Evolutionary conservation across 2,888 invertebrate genomes (phyloP), one percentile per base, ranked within the genome.

Genomic region (Bimastos eiseni): DNA sequence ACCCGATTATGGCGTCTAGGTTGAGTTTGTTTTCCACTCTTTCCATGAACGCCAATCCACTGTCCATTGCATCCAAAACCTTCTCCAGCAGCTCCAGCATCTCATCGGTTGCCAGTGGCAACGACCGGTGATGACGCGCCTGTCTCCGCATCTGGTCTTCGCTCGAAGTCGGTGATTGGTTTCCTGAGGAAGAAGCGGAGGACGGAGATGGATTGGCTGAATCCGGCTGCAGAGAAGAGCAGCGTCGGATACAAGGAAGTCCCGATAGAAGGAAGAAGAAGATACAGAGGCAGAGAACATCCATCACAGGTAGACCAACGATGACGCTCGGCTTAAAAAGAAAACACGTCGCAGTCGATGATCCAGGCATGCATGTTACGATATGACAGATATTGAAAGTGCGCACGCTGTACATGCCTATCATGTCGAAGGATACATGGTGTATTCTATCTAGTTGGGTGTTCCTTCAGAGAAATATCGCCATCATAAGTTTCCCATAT

Each of bases 1-100:
- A 94, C 30, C 94, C 94, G 83, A 94, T 94, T 33, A 94, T 92
- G 30, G 93, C 94, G 91, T 94, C 94, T 83, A 94, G 92, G 91
- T 94, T 94, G 41, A 94, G 92, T 89, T 93, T 91, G 91, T 91
- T 90, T 70, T 93, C 92, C 89, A 94, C 93, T 38, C 92, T 91
- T 41, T 92, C 91, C 90, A 94, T 94, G 92, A 93, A 94, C 49
- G 91, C 91, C 89, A 94, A 90, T 5, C 93, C 92, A 21, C 89
- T 89, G 89, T 92, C 91, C 38, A 94, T 91, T 15, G 93, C 92
- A 21, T 91, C 37, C 34, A 93, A 89, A 17, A 91, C 91, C 84
- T 88, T 91, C 37, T 90, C 55, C 90, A 92, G 89, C 38, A 83
- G 91, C n/a, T 19, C 24, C 89, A 89, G 49, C 21, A 19, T 49